Conservation (phyloP, 2,888 invertebrate species). For the Emmelina monodactyla region DNA sequence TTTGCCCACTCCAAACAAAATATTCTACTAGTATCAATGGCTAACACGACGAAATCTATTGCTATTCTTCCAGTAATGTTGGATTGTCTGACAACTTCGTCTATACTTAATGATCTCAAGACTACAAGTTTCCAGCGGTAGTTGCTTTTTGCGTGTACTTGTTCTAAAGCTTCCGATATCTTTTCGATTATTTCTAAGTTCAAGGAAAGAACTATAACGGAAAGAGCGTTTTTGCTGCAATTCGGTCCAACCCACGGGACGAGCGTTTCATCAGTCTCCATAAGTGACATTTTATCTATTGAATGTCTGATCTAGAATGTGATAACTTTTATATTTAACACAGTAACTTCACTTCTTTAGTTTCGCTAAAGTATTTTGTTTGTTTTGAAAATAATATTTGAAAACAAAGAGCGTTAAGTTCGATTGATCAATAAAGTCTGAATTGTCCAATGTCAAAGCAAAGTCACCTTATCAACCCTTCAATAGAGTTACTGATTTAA, state of each 20-base stretch:
- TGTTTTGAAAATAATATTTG: too few relatives aligned
- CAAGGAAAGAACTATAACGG: constrained; percentile 41
- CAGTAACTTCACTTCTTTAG: too few relatives aligned
- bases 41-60: constrained; percentile 48
- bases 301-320: too few relatives aligned
- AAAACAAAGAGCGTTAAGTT: too few relatives aligned
- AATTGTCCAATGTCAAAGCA: too few relatives aligned
- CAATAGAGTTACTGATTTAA: too few relatives aligned
- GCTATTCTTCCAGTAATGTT: constrained; percentile 38
- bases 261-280: constrained; percentile 31
- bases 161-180: constrained; percentile 37
- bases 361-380: too few relatives aligned
- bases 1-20: constrained; percentile 50
- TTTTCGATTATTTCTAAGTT: constrained; percentile 41
- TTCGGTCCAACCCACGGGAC: constrained; percentile 50
- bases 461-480: too few relatives aligned
- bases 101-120: constrained; percentile 34
- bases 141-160: constrained; percentile 36
- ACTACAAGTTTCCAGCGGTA: constrained; percentile 44
- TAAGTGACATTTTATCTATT: constrained; percentile 40
- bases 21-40: constrained; percentile 42
- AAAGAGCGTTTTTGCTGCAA: constrained; percentile 38
- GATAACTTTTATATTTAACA: too few relatives aligned
- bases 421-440: too few relatives aligned
- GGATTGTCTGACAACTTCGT: constrained; percentile 36